Evolutionary conservation across 2,888 invertebrate species (phyloP).

Genomic region (Hartigia nigra): DNA sequence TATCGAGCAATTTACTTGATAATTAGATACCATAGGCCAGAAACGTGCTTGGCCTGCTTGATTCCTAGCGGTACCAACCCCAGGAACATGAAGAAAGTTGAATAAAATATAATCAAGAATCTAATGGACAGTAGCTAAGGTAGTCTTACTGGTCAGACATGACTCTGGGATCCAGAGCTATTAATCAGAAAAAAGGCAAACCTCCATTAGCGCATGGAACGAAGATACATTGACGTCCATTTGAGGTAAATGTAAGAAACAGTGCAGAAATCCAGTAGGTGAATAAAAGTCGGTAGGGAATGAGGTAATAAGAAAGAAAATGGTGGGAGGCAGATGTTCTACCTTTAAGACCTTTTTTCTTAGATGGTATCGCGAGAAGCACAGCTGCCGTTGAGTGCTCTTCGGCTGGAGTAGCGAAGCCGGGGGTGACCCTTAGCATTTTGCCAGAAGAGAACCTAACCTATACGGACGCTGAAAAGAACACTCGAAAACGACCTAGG

Average conservation of each 20-base stretch:
- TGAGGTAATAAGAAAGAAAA: constrained; percentile 19
- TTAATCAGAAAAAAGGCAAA: background rate
- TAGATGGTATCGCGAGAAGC: constrained; percentile 33
- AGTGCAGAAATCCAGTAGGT: background rate
- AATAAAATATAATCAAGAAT: constrained; percentile 13
- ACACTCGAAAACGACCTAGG: background rate
- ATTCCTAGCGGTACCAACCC: constrained; percentile 23
- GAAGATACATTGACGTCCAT: background rate
- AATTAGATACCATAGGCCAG: constrained; percentile 43
- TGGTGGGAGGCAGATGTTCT: constrained; percentile 57
- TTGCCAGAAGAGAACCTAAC: background rate
- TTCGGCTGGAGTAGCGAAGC: background rate
- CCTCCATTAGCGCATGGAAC: background rate
- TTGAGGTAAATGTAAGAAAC: background rate
- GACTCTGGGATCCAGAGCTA: background rate
- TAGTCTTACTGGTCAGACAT: background rate
- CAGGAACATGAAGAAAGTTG: constrained; percentile 6
- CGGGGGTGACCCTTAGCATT: background rate
- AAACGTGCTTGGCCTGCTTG: constrained; percentile 37
- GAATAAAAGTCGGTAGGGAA: constrained; percentile 22
- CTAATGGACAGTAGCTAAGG: background rate
- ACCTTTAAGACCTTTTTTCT: constrained; percentile 33
- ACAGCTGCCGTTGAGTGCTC: constrained; percentile 40
- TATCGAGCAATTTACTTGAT: constrained; percentile 46
- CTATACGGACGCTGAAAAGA: background rate